These are phyloP conservation scores for Apolygus lucorum DNA, from an alignment of 1,140 invertebrate species.

Conservation along the genomic window DNA sequence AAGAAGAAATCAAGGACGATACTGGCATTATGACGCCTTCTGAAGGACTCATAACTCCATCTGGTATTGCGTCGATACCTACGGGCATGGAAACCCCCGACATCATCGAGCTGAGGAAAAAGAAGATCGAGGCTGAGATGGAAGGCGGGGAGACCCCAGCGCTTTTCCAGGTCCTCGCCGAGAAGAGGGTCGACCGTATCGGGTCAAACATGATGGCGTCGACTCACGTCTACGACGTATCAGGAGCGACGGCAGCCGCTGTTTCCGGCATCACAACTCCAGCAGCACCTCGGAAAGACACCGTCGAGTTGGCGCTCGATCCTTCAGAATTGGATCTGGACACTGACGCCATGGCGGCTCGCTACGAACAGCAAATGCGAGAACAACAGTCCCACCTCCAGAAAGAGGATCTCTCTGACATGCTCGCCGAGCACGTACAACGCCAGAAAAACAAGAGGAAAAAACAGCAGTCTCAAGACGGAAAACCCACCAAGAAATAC, in stretches of 20 bases:
- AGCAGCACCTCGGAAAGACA: slow-evolving; percentile 42
- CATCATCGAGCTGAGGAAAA: slow-evolving; percentile 94
- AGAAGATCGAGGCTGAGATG: slow-evolving; percentile 94
- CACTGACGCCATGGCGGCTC: slow-evolving; percentile 88
- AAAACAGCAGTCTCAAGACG: slow-evolving; percentile 71
- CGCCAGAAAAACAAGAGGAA: slow-evolving; percentile 92
- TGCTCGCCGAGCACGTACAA: slow-evolving; percentile 95
- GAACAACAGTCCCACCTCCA: slow-evolving; percentile 80
- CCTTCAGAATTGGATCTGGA: slow-evolving; percentile 95
- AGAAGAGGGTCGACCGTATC: slow-evolving; percentile 83
- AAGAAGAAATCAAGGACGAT: slow-evolving; percentile 60
- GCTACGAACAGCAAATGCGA: slow-evolving; percentile 92
- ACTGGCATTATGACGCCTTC: slow-evolving; percentile 68
- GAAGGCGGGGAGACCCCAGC: slow-evolving; percentile 87
- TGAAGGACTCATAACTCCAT: slow-evolving; percentile 88
- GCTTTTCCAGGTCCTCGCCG: slow-evolving; percentile 87
- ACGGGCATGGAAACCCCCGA: slow-evolving; percentile 96
- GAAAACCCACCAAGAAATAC: slow-evolving; percentile 89
- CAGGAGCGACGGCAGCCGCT: slow-evolving; percentile 10
- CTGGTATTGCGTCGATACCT: slow-evolving; percentile 88
- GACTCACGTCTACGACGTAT: slow-evolving; percentile 91
- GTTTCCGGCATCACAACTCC: slow-evolving; percentile 40
- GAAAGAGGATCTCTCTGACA: slow-evolving; percentile 94
- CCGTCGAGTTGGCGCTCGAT: slow-evolving; percentile 90
- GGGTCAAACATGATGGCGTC: slow-evolving; percentile 97